Evolutionary conservation across 64 coral and sea anemone genomes (phyloP).

Genomic region (Acropora yongei): DNA sequence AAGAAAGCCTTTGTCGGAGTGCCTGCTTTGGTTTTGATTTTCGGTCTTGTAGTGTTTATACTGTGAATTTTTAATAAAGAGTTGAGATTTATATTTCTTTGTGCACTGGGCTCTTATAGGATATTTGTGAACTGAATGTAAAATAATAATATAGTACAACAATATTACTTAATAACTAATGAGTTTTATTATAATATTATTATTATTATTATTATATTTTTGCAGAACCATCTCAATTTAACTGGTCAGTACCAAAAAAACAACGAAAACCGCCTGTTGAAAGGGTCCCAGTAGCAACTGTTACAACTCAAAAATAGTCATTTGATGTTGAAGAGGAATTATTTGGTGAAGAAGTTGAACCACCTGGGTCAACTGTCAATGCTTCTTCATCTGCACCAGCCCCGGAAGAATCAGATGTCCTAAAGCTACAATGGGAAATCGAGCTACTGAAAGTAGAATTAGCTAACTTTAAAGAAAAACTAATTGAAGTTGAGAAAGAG

Average conservation of each 20-base stretch:
- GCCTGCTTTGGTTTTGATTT: too few species aligned
- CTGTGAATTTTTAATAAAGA: too few species aligned
- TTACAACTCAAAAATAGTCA: too few species aligned
- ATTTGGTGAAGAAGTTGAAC: background rate
- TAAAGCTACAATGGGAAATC: background rate
- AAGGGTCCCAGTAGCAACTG: background rate
- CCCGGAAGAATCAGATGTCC: constrained; percentile 14
- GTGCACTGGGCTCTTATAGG: background rate
- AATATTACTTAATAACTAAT: too few species aligned
- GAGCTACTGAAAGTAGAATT: background rate
- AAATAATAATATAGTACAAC: too few species aligned
- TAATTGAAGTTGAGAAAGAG: constrained; percentile 1
- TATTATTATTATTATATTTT: too few species aligned
- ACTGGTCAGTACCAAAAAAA: constrained; percentile 5
- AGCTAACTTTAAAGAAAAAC: background rate
- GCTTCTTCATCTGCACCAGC: constrained; percentile 7
- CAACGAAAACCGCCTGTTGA: background rate
- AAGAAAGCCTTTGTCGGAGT: too few species aligned
- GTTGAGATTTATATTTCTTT: background rate
- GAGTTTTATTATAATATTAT: too few species aligned
- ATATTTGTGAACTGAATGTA: too few species aligned
- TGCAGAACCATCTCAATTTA: too few species aligned
- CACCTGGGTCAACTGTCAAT: constrained; percentile 26
- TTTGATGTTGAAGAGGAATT: too few species aligned
- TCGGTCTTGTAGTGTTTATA: too few species aligned